Conservation (phyloP, 2,797 vertebrate species). For the Acridotheres tristis region DNA sequence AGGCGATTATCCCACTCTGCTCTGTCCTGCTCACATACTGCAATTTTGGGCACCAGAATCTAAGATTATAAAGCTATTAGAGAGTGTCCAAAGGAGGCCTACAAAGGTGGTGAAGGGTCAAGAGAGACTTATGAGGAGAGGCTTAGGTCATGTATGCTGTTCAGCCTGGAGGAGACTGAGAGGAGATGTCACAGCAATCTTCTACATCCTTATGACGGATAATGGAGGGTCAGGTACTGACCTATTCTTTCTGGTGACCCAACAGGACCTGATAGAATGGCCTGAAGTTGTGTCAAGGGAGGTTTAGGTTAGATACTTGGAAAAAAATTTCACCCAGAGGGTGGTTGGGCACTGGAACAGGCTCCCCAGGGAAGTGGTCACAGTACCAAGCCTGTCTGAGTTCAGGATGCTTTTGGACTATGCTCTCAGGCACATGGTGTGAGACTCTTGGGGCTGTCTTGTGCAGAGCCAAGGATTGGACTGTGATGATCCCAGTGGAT, state of each 20-base stretch:
- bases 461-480: neutral
- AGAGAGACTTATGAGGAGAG: neutral
- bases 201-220: neutral
- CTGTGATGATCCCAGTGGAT: neutral
- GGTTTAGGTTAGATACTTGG: neutral
- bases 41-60: neutral
- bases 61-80: neutral
- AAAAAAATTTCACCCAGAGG: neutral
- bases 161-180: neutral
- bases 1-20: neutral
- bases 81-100: neutral
- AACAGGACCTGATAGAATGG: neutral
- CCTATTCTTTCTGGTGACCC: neutral
- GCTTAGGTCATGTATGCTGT: neutral
- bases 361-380: neutral
- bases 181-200: neutral
- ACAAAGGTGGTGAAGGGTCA: neutral
- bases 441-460: neutral
- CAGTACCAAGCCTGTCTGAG: neutral
- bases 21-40: neutral
- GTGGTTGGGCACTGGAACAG: neutral
- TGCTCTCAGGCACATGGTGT: neutral
- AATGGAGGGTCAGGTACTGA: neutral
- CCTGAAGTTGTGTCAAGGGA: neutral
- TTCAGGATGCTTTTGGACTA: neutral